Conservation (phyloP, 1,140 invertebrate genomes). For the Drosophila melanica region DNA sequence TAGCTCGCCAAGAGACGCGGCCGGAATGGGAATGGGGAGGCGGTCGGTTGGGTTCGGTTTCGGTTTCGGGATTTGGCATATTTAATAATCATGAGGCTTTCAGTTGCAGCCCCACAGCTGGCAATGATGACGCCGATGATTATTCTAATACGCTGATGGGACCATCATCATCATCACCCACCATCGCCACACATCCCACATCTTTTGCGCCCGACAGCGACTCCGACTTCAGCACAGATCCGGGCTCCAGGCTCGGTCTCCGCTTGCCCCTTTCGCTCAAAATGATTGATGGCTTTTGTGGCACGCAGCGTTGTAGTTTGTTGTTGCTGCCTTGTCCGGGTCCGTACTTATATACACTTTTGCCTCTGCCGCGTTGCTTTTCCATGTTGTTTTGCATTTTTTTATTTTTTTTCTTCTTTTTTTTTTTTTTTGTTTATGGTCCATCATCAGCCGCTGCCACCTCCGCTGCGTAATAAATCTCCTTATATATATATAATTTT, state of each 20-base stretch:
- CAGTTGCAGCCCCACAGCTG: slow-evolving; percentile 39
- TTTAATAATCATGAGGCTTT: slow-evolving; percentile 76
- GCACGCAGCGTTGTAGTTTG: slow-evolving; percentile 61
- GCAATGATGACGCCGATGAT: slow-evolving; percentile 71
- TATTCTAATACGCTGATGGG: slow-evolving; percentile 68
- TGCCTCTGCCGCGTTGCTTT: slow-evolving; percentile 34
- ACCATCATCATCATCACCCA: slow-evolving; percentile 10
- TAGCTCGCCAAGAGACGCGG: slow-evolving; percentile 54
- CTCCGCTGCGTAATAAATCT: slow-evolving; percentile 79
- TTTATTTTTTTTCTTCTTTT: slow-evolving; percentile 17
- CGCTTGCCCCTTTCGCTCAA: slow-evolving; percentile 79
- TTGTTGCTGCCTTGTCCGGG: slow-evolving; percentile 22
- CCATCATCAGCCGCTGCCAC: slow-evolving; percentile 68
- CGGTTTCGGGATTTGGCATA: slow-evolving; percentile 65
- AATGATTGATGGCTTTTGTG: slow-evolving; percentile 82
- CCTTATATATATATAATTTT: slow-evolving; percentile 54
- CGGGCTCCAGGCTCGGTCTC: slow-evolving; percentile 34
- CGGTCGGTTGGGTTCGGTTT: slow-evolving; percentile 12
- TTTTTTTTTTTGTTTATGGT: slow-evolving; percentile 70
- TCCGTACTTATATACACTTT: slow-evolving; percentile 45
- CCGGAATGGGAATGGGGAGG: slow-evolving; percentile 4
- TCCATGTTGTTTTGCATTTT: slow-evolving; percentile 71
- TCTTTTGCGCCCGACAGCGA: not conserved
- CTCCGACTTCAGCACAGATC: slow-evolving; percentile 18
- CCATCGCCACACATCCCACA: slow-evolving; percentile 1